Evolutionary conservation across 2,797 vertebrate species (phyloP), one percentile per base, ranked within the genome.

Genomic region (Cuniculus paca): DNA sequence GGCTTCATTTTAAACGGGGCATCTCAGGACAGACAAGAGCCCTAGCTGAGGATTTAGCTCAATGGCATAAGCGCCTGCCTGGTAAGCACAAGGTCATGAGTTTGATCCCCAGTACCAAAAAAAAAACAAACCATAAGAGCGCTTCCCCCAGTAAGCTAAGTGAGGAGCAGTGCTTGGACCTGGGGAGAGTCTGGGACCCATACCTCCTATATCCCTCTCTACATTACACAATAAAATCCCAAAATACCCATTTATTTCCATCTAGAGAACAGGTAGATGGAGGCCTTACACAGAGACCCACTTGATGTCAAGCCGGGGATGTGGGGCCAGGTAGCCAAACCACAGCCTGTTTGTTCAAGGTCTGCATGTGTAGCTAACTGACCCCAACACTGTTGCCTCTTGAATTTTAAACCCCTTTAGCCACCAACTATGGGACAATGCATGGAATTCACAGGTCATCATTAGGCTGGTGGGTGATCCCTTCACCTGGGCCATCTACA

Each of bases 231-330:
- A 52, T 26, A 72, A 75, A 75, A 36, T 56, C 11, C 65, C 14
- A n/a, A 61, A 39, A 45, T 87, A 39, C n/a, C 52, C 17, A 7
- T 28, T n/a, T 6, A 42, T 48, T 48, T 9, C n/a, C 31, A 34
- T 3, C 78, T 36, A 1, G 1, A n/a, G 36, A 3, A 14, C 0
- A 0, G 6, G 0, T 2, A 5, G 20, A 4, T 1, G 0, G 39
- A 1, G 0, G 72, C 70, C 77, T 90, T 28, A 58, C 58, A 79
- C 24, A 42, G 61, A 88, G 86, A 74, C 75, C 72, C 61, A 48
- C 90, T 83, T 58, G 90, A 93, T 90, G 60, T 24, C 0, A 48
- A 58, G 78, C 89, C 79, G 75, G 86, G 26, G 58, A 11, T 20
- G 4, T 0, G 8, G 60, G 20, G 34, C 65, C 26, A 5, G 0